Evolutionary conservation across 2,888 invertebrate genomes (phyloP), one percentile per base, ranked within the genome.

Genomic region (Cancer borealis): DNA sequence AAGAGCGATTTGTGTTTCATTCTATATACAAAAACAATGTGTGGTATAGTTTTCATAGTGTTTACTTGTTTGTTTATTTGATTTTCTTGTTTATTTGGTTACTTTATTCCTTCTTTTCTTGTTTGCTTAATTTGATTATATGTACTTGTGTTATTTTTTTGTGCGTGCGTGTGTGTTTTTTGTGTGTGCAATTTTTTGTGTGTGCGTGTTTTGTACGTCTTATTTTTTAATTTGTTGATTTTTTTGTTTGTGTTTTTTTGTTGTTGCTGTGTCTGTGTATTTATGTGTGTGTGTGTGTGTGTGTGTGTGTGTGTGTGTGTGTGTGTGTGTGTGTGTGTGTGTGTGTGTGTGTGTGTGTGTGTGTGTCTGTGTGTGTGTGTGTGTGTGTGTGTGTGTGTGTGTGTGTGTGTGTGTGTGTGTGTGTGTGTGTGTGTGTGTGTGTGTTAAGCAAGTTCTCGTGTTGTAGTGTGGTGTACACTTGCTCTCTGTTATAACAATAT

Each of bases 281-380:
- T n/a, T n/a, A 14, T 54, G 54, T 54, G 54, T 54, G 54, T 54
- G 54, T 54, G 54, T 54, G 54, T 54, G 54, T 54, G 54, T 54
- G 54, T 54, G 54, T 54, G 54, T 54, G 54, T 54, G 54, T 54
- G 54, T 54, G 54, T 54, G 54, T 54, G 54, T 60, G 60, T 60
- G 60, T 60, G 60, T 60, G 60, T 60, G 60, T 60, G 60, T 60
- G 60, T 60, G 60, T 60, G 60, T 60, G 60, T 60, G 60, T 60
- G 60, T 60, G 60, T 60, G 60, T 60, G 60, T 60, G 60, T 60
- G 60, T 60, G 60, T 60, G 60, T 17, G 21, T n/a, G n/a, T 54
- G 54, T 54, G 54, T 54, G 54, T 54, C n/a, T n/a, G 54, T 54
- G 60, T 60, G 60, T 60, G 60, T 60, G 60, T 60, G 17, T 60